Conservation (phyloP, 2,797 vertebrate species). For the Cyclura pinguis region DNA sequence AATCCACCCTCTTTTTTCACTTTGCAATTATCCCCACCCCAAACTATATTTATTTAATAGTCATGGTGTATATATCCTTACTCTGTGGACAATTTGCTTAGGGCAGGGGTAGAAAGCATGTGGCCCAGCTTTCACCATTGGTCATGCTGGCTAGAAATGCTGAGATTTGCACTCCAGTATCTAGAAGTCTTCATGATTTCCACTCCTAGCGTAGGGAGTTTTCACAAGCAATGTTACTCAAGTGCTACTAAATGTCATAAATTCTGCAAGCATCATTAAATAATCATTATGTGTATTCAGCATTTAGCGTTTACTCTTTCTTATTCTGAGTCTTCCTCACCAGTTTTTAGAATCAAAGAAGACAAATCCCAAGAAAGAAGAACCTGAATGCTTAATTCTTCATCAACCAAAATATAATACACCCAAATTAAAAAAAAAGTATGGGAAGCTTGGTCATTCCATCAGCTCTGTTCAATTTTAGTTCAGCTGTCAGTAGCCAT, state of each 20-base stretch:
- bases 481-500: no score
- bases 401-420: neutral
- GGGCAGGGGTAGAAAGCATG: no score
- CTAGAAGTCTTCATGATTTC: no score
- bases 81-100: neutral
- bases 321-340: neutral
- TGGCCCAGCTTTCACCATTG: no score
- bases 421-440: neutral
- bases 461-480: neutral
- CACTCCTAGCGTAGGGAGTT: neutral
- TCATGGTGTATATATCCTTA: neutral
- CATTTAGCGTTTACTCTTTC: neutral
- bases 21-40: neutral
- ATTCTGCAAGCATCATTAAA: neutral
- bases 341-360: neutral
- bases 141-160: no score
- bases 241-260: neutral
- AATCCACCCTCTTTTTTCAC: no score
- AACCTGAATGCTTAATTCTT: neutral
- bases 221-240: neutral
- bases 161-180: no score
- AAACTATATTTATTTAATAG: neutral
- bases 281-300: neutral
- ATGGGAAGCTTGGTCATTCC: neutral
- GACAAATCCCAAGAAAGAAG: neutral